These are phyloP conservation scores for Ellobius talpinus DNA, from an alignment of 2,113 vertebrate species.

Conservation along the genomic window DNA sequence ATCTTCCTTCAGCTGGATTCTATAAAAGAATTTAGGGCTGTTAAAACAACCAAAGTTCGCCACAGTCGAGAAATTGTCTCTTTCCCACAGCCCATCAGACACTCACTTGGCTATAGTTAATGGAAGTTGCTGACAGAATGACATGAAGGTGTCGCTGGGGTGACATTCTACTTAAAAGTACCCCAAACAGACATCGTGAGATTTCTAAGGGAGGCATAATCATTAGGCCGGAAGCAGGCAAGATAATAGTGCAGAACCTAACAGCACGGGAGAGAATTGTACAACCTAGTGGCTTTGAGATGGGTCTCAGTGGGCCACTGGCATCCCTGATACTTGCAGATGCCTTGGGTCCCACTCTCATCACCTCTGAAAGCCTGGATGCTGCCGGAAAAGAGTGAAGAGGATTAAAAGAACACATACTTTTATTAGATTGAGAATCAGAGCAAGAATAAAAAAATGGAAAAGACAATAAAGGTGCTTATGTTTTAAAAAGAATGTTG, in stretches of 20 bases:
- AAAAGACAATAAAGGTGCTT: background rate
- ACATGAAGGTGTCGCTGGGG: conserved; percentile 56
- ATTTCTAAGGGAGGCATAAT: conserved; percentile 70
- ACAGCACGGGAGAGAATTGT: conserved; percentile 45
- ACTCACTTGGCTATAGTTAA: conserved; percentile 65
- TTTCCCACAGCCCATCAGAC: conserved; percentile 52
- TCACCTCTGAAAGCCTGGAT: background rate
- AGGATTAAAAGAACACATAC: background rate
- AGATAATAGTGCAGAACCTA: conserved; percentile 37
- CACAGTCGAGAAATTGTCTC: conserved; percentile 67
- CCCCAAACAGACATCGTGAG: conserved; percentile 35
- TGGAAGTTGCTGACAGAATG: conserved; percentile 68
- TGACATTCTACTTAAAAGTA: conserved; percentile 73
- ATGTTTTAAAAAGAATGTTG: background rate
- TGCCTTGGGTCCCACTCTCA: background rate
- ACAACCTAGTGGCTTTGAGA: background rate
- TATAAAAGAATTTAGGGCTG: background rate
- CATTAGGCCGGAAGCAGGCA: conserved; percentile 19
- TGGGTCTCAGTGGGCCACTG: background rate
- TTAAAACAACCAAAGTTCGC: conserved; percentile 38
- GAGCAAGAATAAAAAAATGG: background rate
- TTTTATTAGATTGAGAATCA: background rate
- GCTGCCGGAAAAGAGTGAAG: background rate
- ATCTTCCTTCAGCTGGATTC: background rate
- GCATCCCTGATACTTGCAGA: background rate